A percentile compares a stretch with the other conserved stretches of the same genome.
Evolutionary conservation across 2,888 invertebrate species (phyloP).

Genomic region (Petrolisthes cinctipes): DNA sequence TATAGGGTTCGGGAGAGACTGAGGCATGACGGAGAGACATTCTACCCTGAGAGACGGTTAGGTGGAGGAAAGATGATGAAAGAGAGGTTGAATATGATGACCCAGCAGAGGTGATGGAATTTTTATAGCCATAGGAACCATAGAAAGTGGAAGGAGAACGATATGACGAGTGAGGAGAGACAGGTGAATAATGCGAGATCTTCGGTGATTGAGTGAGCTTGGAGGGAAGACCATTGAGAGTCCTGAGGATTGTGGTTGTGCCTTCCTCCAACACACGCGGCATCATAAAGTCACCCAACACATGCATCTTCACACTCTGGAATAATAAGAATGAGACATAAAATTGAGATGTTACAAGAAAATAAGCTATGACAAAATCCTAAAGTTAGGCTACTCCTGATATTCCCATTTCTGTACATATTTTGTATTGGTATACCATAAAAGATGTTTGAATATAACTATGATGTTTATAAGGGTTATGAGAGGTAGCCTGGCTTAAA

Average conservation of each 20-base stretch:
- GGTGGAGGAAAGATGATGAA: conserved; percentile 7
- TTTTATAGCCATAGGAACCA: background rate
- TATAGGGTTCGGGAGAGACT: conserved; percentile 24
- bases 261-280: conserved; percentile 41
- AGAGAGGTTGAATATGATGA: background rate
- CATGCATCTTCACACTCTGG: conserved; percentile 38
- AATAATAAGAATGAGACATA: background rate
- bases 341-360: too few species aligned
- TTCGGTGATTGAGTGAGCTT: background rate
- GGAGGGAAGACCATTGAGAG: background rate
- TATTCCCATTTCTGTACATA: too few species aligned
- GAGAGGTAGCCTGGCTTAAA: too few species aligned
- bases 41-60: conserved; percentile 15
- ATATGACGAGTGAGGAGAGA: background rate
- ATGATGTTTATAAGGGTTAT: too few species aligned
- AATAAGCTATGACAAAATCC: too few species aligned
- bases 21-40: conserved; percentile 44
- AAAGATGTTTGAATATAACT: too few species aligned
- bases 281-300: conserved; percentile 45
- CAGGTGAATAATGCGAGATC: background rate
- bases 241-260: conserved; percentile 11
- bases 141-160: background rate
- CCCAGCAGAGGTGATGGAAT: too few species aligned
- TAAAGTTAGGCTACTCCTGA: too few species aligned
- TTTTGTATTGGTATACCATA: too few species aligned